Base-by-base conservation (phyloP, 2,113 vertebrate genomes). In the Sinocyclocheilus rhinocerous region DNA sequence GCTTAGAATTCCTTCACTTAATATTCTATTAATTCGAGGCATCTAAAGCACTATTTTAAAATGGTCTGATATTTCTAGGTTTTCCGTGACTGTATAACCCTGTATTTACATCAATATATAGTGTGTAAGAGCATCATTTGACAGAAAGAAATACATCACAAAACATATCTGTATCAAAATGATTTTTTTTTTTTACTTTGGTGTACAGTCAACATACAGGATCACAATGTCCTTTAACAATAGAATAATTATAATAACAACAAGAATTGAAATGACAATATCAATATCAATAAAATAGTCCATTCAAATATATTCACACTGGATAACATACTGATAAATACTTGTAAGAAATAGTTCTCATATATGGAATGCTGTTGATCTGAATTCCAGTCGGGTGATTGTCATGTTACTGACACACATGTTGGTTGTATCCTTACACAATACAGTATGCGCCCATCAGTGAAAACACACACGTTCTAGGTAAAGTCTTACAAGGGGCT, bases 131-230 rank as follows among this genome's bases (percentile, higher is more conserved):
- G 67, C 67, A 39, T 72, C 0, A 69, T 69, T 16, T 69, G 6
- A 33, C 26, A 67, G 13, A 72, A 72, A 39, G 4, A 72, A 69
- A 72, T 11, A 39, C 69, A 72, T 22, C 75, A 29, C 42, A 76
- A 76, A 50, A 55, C 75, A 76, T 76, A 29, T 55, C 24, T 76
- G 73, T 89, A 89, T 90, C 78, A 90, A 88, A 89, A 89, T 67
- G 77, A 88, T 69, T 86, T 57, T 83, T 82, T 88, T 57, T 84
- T 83, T 89, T 89, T 81, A 90, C 90, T 93, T 93, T 89, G 91
- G 90, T 92, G 89, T 92, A 91, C 92, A 93, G 89, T 92, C 89
- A 91, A 92, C 91, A 91, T 90, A 93, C 91, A 92, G 89, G 90
- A 92, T 84, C 91, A 89, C 86, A 90, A 93, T 81, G 87, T 90